Base-by-base conservation (phyloP, 2,888 invertebrate species). In the Phlogophora meticulosa region DNA sequence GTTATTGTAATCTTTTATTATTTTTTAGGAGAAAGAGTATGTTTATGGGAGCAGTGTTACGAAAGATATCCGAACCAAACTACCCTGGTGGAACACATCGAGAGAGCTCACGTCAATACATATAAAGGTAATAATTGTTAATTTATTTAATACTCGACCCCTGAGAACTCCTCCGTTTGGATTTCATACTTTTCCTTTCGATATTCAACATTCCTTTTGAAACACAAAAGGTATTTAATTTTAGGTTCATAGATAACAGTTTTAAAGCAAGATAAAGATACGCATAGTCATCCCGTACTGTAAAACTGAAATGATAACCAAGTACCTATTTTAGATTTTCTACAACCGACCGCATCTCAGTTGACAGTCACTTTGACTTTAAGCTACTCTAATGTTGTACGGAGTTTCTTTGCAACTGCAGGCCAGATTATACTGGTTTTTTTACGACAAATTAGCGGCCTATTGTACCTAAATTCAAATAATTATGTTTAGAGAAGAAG, bases 1-100 rank as follows among this genome's bases (percentile, higher is more conserved):
- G 13, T 17, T 48, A 40, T 1, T n/a, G 13, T 11, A 11, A 9
- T 17, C 4, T 28, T 36, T 7, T 46, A 20, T 15, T 34, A 38
- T 11, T 78, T 78, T 92, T 91, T 75, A 95, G 96, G 93, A 74
- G 96, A 95, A 81, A 87, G 93, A 81, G 84, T 90, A 20, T 99
- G 99, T 89, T 96, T 97, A 81, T 99, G 99, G 99, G 97, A 97
- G 70, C 97, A 97, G 68, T 99, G 99, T 89, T 97, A 97, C 81
- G 96, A 97, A 84, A 96, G 97, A 80, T 99, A 98, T 92, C 96
- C 97, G 4, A 97, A 97, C 78, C 98, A 99, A 89, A 97, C 96
- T 59, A 96, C 97, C 9, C 95, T 99, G 72, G 98, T 98, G 1
- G 96, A 97, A 64, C 98, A 98, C 84, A 98, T 98, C 57, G 98